phyloP scores from a whole-genome alignment of 2,797 vertebrate genomes.

The Pseudotriccus pelzelni region DNA sequence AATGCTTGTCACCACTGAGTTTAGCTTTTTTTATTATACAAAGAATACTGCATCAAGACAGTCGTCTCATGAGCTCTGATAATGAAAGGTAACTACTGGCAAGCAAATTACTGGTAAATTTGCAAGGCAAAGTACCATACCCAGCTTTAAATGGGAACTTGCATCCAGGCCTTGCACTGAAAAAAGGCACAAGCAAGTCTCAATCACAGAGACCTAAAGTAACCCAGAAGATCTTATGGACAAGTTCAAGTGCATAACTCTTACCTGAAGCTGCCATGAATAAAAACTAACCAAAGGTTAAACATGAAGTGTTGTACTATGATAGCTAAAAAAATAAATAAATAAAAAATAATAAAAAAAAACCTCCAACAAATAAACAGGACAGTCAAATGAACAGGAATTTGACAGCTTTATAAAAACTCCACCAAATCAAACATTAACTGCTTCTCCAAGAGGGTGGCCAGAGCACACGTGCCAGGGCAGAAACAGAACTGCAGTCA shows the following conservation, averaged over 20 bases:
- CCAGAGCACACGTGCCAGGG: neutral
- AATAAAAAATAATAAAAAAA: no score
- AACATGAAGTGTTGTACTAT: neutral
- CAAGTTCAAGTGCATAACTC: neutral
- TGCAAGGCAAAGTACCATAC: neutral
- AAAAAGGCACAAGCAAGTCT: neutral
- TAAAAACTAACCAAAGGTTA: neutral
- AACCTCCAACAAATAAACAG: fast-evolving
- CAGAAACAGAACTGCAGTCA: neutral
- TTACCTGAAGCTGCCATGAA: neutral
- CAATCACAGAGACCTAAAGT: neutral
- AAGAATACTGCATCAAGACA: neutral
- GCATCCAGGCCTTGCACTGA: neutral
- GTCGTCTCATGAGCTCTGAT: neutral
- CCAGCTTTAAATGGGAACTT: neutral
- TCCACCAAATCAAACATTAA: neutral
- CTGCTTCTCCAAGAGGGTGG: neutral
- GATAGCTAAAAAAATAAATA: neutral
- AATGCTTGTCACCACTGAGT: neutral
- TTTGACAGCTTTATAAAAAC: neutral
- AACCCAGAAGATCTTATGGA: neutral
- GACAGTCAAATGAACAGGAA: fast-evolving
- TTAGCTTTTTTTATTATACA: neutral
- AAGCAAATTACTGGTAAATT: neutral
- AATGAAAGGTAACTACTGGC: neutral